Conservation (phyloP, 2,888 invertebrate genomes). For the Agriotes lineatus region DNA sequence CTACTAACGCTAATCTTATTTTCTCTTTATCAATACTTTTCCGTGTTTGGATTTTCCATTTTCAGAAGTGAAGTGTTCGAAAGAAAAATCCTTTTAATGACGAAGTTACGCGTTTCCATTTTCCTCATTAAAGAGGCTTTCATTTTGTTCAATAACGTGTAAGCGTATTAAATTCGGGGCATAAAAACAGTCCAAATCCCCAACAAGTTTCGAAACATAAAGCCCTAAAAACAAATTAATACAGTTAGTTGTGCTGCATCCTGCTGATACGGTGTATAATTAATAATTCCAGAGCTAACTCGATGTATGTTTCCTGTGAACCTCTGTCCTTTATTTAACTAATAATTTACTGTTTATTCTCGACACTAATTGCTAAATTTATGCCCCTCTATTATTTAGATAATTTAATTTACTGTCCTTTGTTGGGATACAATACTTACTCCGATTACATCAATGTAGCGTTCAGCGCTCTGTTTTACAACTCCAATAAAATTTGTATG, state of each 20-base stretch:
- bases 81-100: too few species aligned
- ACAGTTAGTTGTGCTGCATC: conserved; percentile 29
- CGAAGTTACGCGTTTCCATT: too few species aligned
- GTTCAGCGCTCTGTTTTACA: conserved; percentile 28
- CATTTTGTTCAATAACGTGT: conserved; percentile 18
- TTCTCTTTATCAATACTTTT: too few species aligned
- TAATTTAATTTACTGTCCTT: conserved; percentile 44
- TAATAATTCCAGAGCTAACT: conserved; percentile 42
- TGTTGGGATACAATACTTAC: conserved; percentile 36
- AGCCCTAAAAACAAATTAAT: conserved; percentile 39
- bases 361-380: conserved; percentile 47
- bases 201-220: conserved; percentile 22
- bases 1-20: too few species aligned
- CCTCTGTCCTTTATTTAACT: conserved; percentile 44
- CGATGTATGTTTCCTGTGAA: conserved; percentile 43
- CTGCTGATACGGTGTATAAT: conserved; percentile 40
- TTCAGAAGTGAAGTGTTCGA: too few species aligned
- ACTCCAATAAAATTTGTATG: conserved; percentile 27
- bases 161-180: conserved; percentile 14
- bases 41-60: neutral
- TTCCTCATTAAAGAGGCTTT: conserved; percentile 8
- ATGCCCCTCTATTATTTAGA: conserved; percentile 45
- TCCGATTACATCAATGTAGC: conserved; percentile 30
- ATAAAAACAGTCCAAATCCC: conserved; percentile 15
- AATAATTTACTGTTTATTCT: conserved; percentile 47